phyloP scores from a whole-genome alignment of 2,113 vertebrate species.

The Eurypyga helias region DNA sequence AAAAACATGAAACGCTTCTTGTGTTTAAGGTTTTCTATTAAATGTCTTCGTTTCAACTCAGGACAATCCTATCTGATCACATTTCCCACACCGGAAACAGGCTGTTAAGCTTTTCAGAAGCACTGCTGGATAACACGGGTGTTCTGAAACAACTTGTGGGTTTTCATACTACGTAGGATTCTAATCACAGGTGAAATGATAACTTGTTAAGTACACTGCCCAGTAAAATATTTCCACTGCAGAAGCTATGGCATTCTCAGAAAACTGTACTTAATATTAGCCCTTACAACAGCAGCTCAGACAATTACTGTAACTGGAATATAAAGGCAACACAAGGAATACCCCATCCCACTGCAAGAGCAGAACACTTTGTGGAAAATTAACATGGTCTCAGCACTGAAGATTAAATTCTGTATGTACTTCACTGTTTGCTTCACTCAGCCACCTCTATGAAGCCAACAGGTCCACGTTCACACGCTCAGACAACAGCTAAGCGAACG shows the following conservation, averaged over 20 bases:
- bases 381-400: background rate
- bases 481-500: background rate
- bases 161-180: background rate
- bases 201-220: background rate
- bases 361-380: background rate
- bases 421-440: background rate
- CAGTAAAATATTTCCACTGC: background rate
- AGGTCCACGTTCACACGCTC: background rate
- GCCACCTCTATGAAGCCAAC: background rate
- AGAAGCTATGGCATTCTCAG: background rate
- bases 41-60: rapidly evolving
- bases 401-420: background rate
- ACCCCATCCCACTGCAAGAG: background rate
- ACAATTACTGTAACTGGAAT: background rate
- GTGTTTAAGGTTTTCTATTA: background rate
- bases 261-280: background rate
- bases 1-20: background rate
- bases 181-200: background rate
- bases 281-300: background rate
- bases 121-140: background rate
- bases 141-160: background rate
- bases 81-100: background rate
- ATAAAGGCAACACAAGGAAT: background rate
- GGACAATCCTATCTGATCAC: background rate
- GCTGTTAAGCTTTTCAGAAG: background rate